A percentile compares a stretch with the other conserved stretches of the same genome.
Conservation (phyloP, 2,113 vertebrate species). For the Lutjanus erythropterus region DNA sequence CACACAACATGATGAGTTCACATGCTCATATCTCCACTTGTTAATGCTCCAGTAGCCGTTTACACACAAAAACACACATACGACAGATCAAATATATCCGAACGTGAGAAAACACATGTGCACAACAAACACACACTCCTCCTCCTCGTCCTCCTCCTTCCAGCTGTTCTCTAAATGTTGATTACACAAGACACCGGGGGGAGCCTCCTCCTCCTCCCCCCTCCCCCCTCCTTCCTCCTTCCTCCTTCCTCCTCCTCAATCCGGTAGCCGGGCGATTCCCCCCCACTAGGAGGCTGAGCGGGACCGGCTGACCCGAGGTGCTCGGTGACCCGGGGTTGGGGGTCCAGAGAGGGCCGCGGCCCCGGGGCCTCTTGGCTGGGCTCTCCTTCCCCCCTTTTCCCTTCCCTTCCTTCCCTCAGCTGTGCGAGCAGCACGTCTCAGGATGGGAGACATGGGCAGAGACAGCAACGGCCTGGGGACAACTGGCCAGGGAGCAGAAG, state of each 20-base stretch:
- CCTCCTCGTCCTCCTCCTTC: constrained; percentile 60
- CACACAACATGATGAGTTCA: not conserved
- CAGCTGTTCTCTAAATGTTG: constrained; percentile 82
- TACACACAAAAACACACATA: constrained; percentile 24
- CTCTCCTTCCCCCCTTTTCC: constrained; percentile 24
- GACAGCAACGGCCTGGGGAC: constrained; percentile 76
- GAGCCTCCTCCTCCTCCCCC: constrained; percentile 33
- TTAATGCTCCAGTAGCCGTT: not conserved
- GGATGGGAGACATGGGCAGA: constrained; percentile 72
- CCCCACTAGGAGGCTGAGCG: constrained; percentile 64
- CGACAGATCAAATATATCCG: constrained; percentile 41
- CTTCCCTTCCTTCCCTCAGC: constrained; percentile 50
- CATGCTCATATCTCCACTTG: constrained; percentile 11
- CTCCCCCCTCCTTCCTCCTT: constrained; percentile 23
- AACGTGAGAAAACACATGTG: constrained; percentile 48
- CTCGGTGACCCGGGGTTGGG: constrained; percentile 72
- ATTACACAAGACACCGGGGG: constrained; percentile 79
- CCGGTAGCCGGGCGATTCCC: constrained; percentile 48
- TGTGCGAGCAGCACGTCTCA: constrained; percentile 52
- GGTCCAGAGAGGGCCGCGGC: constrained; percentile 69
- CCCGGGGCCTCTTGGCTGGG: constrained; percentile 73
- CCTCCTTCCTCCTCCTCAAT: constrained; percentile 38
- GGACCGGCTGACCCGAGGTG: constrained; percentile 74
- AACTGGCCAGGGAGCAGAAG: constrained; percentile 58
- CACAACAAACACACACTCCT: constrained; percentile 32